Evolutionary conservation across 2,797 vertebrate genomes (phyloP), one percentile per base, ranked within the genome.

Genomic region (Cyclopterus lumpus): DNA sequence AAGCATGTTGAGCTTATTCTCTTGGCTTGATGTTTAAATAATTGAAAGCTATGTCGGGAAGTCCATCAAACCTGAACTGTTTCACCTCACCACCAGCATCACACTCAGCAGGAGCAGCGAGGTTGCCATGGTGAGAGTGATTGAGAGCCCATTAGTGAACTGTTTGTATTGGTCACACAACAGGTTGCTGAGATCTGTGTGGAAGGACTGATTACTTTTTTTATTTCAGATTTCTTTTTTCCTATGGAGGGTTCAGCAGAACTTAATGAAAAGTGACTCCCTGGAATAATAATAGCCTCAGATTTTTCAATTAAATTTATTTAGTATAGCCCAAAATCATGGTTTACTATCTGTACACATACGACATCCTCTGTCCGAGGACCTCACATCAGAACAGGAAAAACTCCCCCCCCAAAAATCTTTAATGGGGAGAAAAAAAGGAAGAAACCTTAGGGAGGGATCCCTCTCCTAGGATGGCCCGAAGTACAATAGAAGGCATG

Each of bases 51-150:
- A 57, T 74, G 46, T 72, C 36, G 54, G 51, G 67, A 86, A 80
- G 66, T 69, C 48, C 26, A 70, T 63, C 53, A 67, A 59, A 38
- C 68, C 38, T 55, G 73, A 69, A 62, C 22, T 18, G 63, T 46
- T 36, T 22, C 60, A 55, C 51, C 34, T 46, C 26, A 63, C 57
- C 46, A 28, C 32, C 44, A 63, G 67, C 18, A 30, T 48, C 51
- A 51, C 16, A 6, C 79, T 73, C 83, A 87, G 82, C 80, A 73
- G 77, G 82, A 82, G 83, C 51, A n/a, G 20, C 32, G 6, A 34
- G 64, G 86, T 90, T 89, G 51, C 88, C 80, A 84, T 90, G 85
- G 89, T 74, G 80, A 88, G 57, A 32, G 63, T 77, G 81, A 80
- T 66, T 85, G 73, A 88, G 74, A 79, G 77, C 40, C 72, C 80